Percentiles rank a stretch among this genome's conserved stretches.
Evolutionary conservation across 2,113 vertebrate species (phyloP).

Genomic region (Platanista minor): DNA sequence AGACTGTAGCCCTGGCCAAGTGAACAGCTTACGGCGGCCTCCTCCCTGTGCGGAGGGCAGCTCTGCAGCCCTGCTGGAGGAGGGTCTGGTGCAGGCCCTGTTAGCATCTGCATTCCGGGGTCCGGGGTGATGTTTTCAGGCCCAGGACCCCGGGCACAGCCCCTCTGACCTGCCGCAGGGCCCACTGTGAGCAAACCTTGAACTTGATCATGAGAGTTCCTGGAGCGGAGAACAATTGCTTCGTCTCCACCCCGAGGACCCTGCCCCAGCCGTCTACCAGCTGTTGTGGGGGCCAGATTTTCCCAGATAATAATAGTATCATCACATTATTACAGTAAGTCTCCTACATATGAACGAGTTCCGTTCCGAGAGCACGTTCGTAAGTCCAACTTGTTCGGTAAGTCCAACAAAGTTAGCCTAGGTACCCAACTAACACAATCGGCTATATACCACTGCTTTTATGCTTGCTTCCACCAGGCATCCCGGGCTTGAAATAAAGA

Average conservation of each 20-base stretch:
- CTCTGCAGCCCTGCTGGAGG: neutral
- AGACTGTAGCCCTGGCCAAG: neutral
- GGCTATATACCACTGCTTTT: too few relatives aligned
- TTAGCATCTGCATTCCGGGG: neutral
- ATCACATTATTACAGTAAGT: neutral
- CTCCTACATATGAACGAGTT: too few relatives aligned
- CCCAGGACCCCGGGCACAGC: neutral
- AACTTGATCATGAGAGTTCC: neutral
- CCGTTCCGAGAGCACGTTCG: too few relatives aligned
- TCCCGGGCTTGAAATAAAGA: too few relatives aligned
- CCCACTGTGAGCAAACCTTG: neutral
- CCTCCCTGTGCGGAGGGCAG: neutral
- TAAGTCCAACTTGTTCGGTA: too few relatives aligned
- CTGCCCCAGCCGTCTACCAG: neutral
- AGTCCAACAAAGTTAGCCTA: too few relatives aligned
- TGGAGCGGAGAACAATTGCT: neutral
- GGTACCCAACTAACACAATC: too few relatives aligned
- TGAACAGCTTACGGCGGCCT: fast-evolving
- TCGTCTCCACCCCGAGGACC: neutral
- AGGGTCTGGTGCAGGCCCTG: neutral
- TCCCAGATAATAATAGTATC: neutral
- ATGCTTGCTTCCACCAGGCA: too few relatives aligned
- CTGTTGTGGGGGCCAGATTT: neutral
- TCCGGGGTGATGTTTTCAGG: neutral
- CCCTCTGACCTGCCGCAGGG: neutral